A percentile compares a stretch with the other conserved stretches of the same genome.
phyloP scores from a whole-genome alignment of 1,140 invertebrate genomes.

The Cotesia glomerata region DNA sequence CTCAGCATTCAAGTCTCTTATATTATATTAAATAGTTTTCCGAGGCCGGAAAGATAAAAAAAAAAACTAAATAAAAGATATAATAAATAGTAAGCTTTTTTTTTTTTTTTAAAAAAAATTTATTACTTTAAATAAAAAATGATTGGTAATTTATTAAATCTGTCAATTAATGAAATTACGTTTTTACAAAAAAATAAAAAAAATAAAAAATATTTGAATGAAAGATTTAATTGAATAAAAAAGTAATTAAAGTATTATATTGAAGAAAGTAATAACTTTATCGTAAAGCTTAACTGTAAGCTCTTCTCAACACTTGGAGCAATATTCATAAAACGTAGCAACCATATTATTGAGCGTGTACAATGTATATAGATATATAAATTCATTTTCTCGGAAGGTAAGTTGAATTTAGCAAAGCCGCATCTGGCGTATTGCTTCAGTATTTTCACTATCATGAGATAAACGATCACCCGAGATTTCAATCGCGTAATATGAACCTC shows the following conservation, averaged over 20 bases:
- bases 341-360: neutral
- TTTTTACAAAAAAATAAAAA: neutral
- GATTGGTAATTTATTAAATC: no score
- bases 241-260: neutral
- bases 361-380: neutral
- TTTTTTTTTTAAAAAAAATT: no score
- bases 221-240: neutral
- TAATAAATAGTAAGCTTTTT: no score
- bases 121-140: no score
- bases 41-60: no score
- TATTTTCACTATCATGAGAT: slow-evolving; percentile 6
- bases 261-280: neutral
- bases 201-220: neutral
- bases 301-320: no score
- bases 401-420: neutral
- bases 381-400: neutral
- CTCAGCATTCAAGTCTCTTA: no score
- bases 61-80: no score
- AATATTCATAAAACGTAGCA: no score
- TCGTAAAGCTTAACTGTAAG: no score
- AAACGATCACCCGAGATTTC: slow-evolving; percentile 7
- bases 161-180: no score
- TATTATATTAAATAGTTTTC: no score
- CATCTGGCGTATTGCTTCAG: slow-evolving; percentile 3
- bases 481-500: neutral